phyloP scores from a whole-genome alignment of 2,888 invertebrate species.

The Arrhopalites spinosus region DNA sequence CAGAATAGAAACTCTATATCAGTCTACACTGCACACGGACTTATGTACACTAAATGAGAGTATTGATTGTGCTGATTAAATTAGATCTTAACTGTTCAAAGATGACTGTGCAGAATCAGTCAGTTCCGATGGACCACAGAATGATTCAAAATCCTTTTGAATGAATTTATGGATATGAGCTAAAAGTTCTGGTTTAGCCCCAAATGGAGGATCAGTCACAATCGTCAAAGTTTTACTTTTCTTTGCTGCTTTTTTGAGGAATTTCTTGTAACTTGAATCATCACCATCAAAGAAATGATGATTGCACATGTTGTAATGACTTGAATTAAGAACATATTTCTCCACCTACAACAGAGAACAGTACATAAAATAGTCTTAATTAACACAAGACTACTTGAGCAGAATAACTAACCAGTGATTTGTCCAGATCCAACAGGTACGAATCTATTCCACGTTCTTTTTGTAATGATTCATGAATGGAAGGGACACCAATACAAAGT shows the following conservation, averaged over 20 bases:
- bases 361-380: not conserved
- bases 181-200: slow-evolving; percentile 37
- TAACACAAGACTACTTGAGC: too few species aligned
- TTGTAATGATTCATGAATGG: slow-evolving; percentile 26
- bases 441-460: slow-evolving; percentile 20
- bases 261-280: slow-evolving; percentile 25
- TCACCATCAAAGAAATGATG: slow-evolving; percentile 38
- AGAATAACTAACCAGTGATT: slow-evolving; percentile 36
- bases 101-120: not conserved
- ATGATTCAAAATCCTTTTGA: slow-evolving; percentile 17
- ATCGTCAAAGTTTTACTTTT: slow-evolving; percentile 22
- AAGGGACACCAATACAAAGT: slow-evolving; percentile 38
- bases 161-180: slow-evolving; percentile 17
- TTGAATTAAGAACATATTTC: not conserved
- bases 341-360: slow-evolving; percentile 11
- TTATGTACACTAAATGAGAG: too few species aligned
- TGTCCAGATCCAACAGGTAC: slow-evolving; percentile 36
- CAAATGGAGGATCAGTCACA: slow-evolving; percentile 41
- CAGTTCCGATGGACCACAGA: not conserved
- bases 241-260: slow-evolving; percentile 8
- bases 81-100: not conserved
- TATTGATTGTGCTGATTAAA: not conserved
- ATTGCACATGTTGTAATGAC: slow-evolving; percentile 43
- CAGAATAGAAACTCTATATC: too few species aligned
- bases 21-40: too few species aligned